Evolutionary conservation across 2,113 vertebrate species (phyloP).

Genomic region (Atractosteus spatula): DNA sequence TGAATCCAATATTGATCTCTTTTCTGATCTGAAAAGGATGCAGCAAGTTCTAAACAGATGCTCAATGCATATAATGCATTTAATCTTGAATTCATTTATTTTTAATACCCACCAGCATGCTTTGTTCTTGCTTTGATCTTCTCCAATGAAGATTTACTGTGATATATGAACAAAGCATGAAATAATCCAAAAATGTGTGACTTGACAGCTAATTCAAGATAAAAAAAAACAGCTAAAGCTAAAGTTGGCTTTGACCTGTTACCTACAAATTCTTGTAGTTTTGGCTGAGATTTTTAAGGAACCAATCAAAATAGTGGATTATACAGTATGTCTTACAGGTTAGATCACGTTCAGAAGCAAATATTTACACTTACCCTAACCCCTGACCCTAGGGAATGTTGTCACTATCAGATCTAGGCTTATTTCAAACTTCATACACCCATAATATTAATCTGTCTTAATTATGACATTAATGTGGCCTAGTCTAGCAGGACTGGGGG

Average conservation of each 20-base stretch:
- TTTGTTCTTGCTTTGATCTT: slow-evolving; percentile 63
- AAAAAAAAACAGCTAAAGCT: slow-evolving; percentile 27
- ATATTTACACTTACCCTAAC: too few relatives aligned
- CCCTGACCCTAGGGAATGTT: too few relatives aligned
- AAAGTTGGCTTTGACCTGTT: background rate
- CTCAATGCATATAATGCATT: slow-evolving; percentile 38
- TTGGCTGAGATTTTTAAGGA: too few relatives aligned
- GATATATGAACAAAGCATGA: slow-evolving; percentile 30
- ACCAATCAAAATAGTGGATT: too few relatives aligned
- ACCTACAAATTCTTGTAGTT: too few relatives aligned
- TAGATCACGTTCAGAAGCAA: too few relatives aligned
- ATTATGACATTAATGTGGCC: too few relatives aligned
- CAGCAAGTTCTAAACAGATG: slow-evolving; percentile 5
- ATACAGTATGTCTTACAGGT: too few relatives aligned
- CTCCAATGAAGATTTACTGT: slow-evolving; percentile 61
- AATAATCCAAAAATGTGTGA: slow-evolving; percentile 47
- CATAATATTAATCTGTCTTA: too few relatives aligned
- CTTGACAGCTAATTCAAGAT: slow-evolving; percentile 55
- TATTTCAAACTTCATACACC: too few relatives aligned
- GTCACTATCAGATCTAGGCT: too few relatives aligned
- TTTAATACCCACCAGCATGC: slow-evolving; percentile 66
- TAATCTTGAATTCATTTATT: slow-evolving; percentile 64
- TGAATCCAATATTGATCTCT: background rate
- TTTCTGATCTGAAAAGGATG: slow-evolving; percentile 11
- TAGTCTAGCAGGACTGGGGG: too few relatives aligned